Conservation (phyloP, 2,888 invertebrate species). For the Hirtodrosophila confusa region DNA sequence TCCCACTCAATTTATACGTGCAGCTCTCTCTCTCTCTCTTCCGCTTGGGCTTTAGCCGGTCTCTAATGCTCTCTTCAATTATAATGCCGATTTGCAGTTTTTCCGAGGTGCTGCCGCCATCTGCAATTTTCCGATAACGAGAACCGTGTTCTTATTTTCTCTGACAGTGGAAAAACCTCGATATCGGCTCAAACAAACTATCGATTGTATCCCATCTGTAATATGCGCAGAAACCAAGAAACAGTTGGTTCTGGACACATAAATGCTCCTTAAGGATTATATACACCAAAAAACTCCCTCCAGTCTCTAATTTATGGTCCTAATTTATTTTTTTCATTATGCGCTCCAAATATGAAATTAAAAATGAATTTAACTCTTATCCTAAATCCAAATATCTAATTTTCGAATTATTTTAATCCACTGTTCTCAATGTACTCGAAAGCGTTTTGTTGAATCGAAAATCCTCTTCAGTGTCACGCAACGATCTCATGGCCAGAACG, state of each 20-base stretch:
- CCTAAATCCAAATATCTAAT: slow-evolving; percentile 24
- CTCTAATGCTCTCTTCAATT: slow-evolving; percentile 61
- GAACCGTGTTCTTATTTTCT: slow-evolving; percentile 17
- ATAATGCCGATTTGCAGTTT: slow-evolving; percentile 50
- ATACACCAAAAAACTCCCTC: too few species aligned
- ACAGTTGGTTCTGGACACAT: too few species aligned
- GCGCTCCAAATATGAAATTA: too few species aligned
- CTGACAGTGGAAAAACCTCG: slow-evolving; percentile 15
- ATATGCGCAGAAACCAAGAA: too few species aligned
- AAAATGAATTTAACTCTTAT: slow-evolving; percentile 14
- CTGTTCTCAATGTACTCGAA: slow-evolving; percentile 64
- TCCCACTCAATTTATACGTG: neutral
- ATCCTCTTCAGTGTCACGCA: slow-evolving; percentile 68
- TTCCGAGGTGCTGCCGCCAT: slow-evolving; percentile 38
- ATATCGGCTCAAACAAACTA: too few species aligned
- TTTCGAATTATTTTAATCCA: slow-evolving; percentile 44
- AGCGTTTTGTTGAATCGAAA: slow-evolving; percentile 79
- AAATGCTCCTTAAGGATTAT: too few species aligned
- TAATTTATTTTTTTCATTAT: too few species aligned
- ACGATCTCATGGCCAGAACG: slow-evolving; percentile 47
- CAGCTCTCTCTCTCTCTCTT: neutral
- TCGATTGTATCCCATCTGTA: too few species aligned
- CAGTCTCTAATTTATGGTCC: too few species aligned
- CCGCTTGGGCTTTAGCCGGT: slow-evolving; percentile 24
- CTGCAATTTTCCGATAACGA: slow-evolving; percentile 37